Evolutionary conservation across 2,797 vertebrate species (phyloP).

Genomic region (Danio kyathit): DNA sequence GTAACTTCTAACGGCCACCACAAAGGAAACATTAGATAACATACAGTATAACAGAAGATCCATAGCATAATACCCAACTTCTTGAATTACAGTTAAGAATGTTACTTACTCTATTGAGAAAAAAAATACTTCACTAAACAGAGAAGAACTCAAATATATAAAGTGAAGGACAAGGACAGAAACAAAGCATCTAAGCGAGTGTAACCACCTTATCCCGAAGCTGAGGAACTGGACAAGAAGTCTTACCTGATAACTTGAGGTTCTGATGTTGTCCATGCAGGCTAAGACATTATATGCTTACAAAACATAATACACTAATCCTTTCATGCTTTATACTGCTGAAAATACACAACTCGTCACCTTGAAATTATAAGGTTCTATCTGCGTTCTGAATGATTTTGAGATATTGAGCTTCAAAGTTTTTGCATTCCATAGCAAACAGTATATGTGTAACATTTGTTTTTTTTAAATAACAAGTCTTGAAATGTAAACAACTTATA

Average conservation of each 20-base stretch:
- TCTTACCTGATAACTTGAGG: slow-evolving; percentile 76
- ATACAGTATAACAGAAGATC: neutral
- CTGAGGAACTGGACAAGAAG: slow-evolving; percentile 40
- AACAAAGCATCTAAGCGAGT: slow-evolving; percentile 13
- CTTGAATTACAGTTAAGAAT: slow-evolving; percentile 57
- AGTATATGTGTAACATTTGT: no score
- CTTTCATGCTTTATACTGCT: neutral
- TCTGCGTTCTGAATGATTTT: no score
- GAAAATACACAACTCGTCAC: slow-evolving; percentile 3
- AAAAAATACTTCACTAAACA: slow-evolving; percentile 41
- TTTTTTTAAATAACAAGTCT: no score
- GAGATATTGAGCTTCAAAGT: no score
- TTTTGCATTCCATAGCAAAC: no score
- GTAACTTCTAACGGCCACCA: slow-evolving; percentile 6
- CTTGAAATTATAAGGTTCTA: no score
- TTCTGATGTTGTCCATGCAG: slow-evolving; percentile 59
- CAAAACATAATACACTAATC: neutral
- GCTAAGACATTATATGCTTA: neutral
- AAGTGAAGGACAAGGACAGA: slow-evolving; percentile 9
- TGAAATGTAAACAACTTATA: no score
- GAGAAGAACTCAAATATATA: slow-evolving; percentile 33
- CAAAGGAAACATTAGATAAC: neutral
- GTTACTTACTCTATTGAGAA: slow-evolving; percentile 56
- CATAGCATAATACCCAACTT: neutral
- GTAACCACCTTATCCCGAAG: slow-evolving; percentile 38